Evolutionary conservation across 2,113 vertebrate species (phyloP), one percentile per base, ranked within the genome.

Genomic region (Bungarus multicinctus): DNA sequence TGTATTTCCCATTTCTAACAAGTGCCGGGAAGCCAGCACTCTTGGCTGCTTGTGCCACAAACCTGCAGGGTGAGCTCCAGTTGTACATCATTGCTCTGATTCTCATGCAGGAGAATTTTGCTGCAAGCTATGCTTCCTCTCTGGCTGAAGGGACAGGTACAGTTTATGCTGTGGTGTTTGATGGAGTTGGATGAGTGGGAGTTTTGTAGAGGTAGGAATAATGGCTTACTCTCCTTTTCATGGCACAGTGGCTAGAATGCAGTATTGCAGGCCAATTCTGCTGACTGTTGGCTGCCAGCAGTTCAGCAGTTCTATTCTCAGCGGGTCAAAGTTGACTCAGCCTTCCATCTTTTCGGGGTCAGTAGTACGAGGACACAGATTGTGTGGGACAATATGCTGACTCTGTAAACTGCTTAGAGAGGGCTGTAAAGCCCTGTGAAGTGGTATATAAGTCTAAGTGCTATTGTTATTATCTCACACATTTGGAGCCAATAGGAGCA

Each of bases 1-100:
- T 93, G 90, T 94, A 88, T 87, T 39, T 89, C 90, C 3, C 92
- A n/a, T 93, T 96, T 94, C 88, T 58, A 87, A 93, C 25, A 22
- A 64, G 9, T 1, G 25, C 12, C 94, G 47, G 91, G 92, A 95
- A 94, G 93, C 50, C 20, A 27, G 2, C 23, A 3, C 89, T 90
- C 74, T 47, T 39, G 20, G 16, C 39, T 91, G 25, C 88, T 34
- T 93, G 55, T 90, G 43, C 45, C 90, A 54, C 4, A 91, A 85
- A 30, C 86, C 90, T 93, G n/a, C 39, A 85, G 5, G 30, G 10
- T 69, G 55, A 90, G 45, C 90, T 94, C 88, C 81, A 93, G 18
- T 89, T 93, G 22, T 91, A 94, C 52, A 53, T 90, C 87, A 95
- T 10, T 81, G 18, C 34, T 81, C 74, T 81, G 2, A 23, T 87